Percentiles rank a stretch among this genome's conserved stretches.
Evolutionary conservation across 2,888 invertebrate genomes (phyloP).

Genomic region (Anaspis maculata): DNA sequence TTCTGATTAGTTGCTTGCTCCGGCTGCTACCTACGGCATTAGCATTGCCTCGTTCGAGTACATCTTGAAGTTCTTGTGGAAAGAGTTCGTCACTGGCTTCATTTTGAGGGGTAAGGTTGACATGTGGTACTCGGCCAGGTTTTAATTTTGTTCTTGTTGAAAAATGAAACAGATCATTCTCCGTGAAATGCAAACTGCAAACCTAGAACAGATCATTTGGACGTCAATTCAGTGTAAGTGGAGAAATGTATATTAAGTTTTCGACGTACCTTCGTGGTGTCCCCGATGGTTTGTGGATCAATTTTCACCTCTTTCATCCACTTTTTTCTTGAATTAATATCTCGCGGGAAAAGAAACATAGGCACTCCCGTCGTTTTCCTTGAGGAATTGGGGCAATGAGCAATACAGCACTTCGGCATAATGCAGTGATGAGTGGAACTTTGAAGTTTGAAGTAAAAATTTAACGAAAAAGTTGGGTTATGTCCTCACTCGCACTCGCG

Average conservation of each 20-base stretch:
- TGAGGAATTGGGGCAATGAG: background rate
- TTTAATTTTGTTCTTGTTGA: conserved; percentile 2
- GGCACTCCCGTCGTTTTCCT: background rate
- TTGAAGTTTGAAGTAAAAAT: too few species aligned
- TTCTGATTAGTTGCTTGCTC: background rate
- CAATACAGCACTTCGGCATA: background rate
- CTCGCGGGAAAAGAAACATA: conserved; percentile 1
- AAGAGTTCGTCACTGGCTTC: background rate
- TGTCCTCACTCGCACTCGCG: too few species aligned
- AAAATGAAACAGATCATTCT: conserved; percentile 4
- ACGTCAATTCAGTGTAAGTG: background rate
- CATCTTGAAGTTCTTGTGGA: background rate
- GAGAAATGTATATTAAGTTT: background rate
- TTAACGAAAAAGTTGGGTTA: too few species aligned
- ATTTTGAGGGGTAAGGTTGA: background rate
- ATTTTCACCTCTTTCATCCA: conserved; percentile 3
- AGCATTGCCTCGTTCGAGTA: background rate
- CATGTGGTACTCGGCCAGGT: conserved; percentile 3
- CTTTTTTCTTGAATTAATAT: conserved; percentile 1
- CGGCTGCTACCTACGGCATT: background rate
- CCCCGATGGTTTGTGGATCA: conserved; percentile 1
- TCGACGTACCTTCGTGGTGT: conserved; percentile 1
- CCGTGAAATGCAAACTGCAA: conserved; percentile 1
- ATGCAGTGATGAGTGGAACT: too few species aligned
- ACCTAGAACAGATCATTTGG: background rate